These are phyloP conservation scores for Haliclona indistincta DNA, from an alignment of 37 sponge, comb jelly and placozoan genomes.

Conservation along the genomic window DNA sequence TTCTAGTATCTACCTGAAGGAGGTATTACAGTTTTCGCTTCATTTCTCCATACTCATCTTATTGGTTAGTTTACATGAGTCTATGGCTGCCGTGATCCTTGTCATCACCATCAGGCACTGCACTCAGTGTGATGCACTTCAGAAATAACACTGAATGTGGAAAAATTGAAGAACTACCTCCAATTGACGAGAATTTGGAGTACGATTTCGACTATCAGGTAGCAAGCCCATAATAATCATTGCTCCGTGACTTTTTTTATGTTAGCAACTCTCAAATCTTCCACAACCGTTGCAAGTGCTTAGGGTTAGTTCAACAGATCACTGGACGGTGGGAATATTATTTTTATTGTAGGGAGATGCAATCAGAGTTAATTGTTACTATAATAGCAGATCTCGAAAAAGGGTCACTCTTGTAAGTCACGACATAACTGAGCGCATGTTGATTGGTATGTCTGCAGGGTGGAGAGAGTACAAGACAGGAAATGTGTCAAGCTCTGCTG, in stretches of 20 bases:
- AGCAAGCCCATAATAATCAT: neutral
- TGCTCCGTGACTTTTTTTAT: neutral
- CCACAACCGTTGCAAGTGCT: too few relatives aligned
- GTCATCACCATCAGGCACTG: neutral
- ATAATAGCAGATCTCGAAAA: too few relatives aligned
- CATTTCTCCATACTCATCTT: neutral
- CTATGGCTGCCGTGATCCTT: neutral
- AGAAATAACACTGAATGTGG: neutral
- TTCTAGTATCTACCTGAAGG: neutral
- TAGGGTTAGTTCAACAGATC: too few relatives aligned
- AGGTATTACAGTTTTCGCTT: neutral
- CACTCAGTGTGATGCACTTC: neutral
- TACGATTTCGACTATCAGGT: neutral
- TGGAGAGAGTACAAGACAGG: neutral
- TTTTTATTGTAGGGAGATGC: neutral
- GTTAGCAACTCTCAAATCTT: too few relatives aligned
- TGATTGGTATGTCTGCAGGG: neutral
- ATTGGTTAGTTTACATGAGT: neutral
- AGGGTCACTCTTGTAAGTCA: too few relatives aligned
- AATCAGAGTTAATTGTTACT: neutral
- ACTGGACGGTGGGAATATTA: neutral
- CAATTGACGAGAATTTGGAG: neutral
- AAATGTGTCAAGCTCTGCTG: neutral
- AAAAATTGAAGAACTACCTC: neutral
- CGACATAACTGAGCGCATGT: too few relatives aligned